Evolutionary conservation across 2,888 invertebrate species (phyloP), one percentile per base, ranked within the genome.

Genomic region (Agonopterix heracliana): DNA sequence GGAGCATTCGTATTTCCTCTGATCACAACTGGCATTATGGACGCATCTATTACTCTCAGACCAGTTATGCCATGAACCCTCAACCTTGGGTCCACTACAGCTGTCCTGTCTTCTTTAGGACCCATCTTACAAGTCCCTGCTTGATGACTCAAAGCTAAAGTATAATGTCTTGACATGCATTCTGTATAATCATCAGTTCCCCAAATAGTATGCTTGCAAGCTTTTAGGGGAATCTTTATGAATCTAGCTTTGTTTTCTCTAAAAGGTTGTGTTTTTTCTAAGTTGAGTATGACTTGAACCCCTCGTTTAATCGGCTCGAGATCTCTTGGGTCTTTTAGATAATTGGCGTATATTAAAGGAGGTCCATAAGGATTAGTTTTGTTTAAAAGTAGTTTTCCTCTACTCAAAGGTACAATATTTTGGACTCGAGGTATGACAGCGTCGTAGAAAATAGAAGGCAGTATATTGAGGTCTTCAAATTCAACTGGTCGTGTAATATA

Each of bases 1-100:
- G 95, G 93, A 0, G 94, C 96, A 63, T 95, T 95, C 0, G 95
- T 95, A 68, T 96, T 96, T 0, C 93, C 95, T 54, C 94, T 93
- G 0, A 93, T 85, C 26, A 95, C 91, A 0, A 78, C 81, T 0
- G 96, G 96, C 95, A 96, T 96, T 40, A 96, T 92, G 4, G 94
- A 94, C 0, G 94, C 92, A 68, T 95, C 95, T 1, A 92, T 91
- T 0, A 95, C 94, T 47, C 95, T 85, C 0, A 93, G 66, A 2
- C 89, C 78, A 5, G 58, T 47, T 0, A 81, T 49, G 1, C 94
- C 95, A 49, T 92, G 90, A 0, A 95, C 92, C 45, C 84, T 87
- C 3, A 95, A 71, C 49, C 91, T 78, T 0, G 92, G 89, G 71
- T 93, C 92, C 0, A 95, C 93, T 0, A 95, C 95, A 0, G 94